Evolutionary conservation across 1,140 invertebrate species (phyloP).

Genomic region (Hylaeus anthracinus): DNA sequence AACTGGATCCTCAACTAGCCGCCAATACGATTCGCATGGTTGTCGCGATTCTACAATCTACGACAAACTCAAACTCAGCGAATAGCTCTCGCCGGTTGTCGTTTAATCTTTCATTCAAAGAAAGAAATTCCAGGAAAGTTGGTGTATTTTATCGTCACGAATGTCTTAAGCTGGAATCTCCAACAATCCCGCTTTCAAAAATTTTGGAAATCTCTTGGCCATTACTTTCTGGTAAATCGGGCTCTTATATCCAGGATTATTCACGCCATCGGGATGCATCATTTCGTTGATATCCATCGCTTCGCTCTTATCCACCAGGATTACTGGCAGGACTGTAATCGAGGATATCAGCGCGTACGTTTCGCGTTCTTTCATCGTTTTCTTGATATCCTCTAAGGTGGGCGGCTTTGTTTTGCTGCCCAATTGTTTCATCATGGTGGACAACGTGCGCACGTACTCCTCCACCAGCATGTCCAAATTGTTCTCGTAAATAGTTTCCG

Average conservation of each 20-base stretch:
- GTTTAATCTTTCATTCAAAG: background rate
- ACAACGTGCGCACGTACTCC: constrained; percentile 74
- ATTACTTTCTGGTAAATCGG: constrained; percentile 56
- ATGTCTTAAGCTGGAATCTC: constrained; percentile 36
- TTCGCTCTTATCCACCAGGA: constrained; percentile 64
- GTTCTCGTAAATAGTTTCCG: constrained; percentile 61
- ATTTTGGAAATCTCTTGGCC: constrained; percentile 63
- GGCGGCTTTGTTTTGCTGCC: constrained; percentile 75
- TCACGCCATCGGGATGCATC: constrained; percentile 33
- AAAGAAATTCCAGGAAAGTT: too few species aligned
- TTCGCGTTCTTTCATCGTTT: constrained; percentile 65
- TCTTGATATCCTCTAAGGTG: constrained; percentile 72
- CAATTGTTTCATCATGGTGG: constrained; percentile 71
- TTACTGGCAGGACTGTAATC: constrained; percentile 64
- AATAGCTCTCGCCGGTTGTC: too few species aligned
- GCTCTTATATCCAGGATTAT: constrained; percentile 53
- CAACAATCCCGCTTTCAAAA: constrained; percentile 63
- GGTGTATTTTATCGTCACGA: background rate
- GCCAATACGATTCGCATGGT: too few species aligned
- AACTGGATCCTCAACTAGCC: too few species aligned
- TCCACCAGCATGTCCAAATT: constrained; percentile 74
- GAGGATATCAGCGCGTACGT: constrained; percentile 68
- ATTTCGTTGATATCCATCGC: constrained; percentile 67
- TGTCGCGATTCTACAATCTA: too few species aligned
- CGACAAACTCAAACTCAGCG: too few species aligned